Base-by-base conservation (phyloP, 2,888 invertebrate species). In the Suillia variegata region DNA sequence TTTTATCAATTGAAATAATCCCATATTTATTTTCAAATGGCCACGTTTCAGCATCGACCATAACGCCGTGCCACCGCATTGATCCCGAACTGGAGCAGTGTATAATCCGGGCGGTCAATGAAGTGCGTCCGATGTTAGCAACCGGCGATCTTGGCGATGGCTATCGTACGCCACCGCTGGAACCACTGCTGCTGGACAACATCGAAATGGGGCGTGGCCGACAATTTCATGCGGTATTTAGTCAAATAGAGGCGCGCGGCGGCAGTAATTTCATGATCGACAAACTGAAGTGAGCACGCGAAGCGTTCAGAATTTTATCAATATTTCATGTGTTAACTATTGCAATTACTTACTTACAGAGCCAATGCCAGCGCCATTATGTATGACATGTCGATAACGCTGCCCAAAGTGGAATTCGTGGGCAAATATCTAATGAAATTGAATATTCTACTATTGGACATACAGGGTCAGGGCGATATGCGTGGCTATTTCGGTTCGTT, bases 251-350 rank as follows among this genome's bases (percentile, higher is more conserved):
- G 58, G 81, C 80, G 0, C 70, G 60, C 0, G 82, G 82, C 3
- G 82, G 82, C 48, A 82, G 82, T 58, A 75, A 80, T 62, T 82
- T 82, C 56, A 69, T 73, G n/a, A 80, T 82, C 22, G 80, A 81
- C 59, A 78, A 80, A 55, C 66, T 82, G 21, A 73, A 73, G 82
- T 82, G 67, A 63, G 73, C 67, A 49, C 4, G 15, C 15, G 15
- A 17, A 6, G 17, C 15, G 6, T 45, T 42, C 13, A 34, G 12
- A 45, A 49, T 20, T 56, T 49, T 50, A 17, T 10, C 8, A 13
- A 33, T 4, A 48, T 8, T 48, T 48, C 17, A 4, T 13, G 12
- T 12, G 2, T 12, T n/a, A 54, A 45, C 15, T 21, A 47, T 34
- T 38, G n/a, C 24, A 48, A 47, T 34, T 38, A 17, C 26, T 3